Evolutionary conservation across 2,797 vertebrate genomes (phyloP).

Genomic region (Diglossa cyanea): DNA sequence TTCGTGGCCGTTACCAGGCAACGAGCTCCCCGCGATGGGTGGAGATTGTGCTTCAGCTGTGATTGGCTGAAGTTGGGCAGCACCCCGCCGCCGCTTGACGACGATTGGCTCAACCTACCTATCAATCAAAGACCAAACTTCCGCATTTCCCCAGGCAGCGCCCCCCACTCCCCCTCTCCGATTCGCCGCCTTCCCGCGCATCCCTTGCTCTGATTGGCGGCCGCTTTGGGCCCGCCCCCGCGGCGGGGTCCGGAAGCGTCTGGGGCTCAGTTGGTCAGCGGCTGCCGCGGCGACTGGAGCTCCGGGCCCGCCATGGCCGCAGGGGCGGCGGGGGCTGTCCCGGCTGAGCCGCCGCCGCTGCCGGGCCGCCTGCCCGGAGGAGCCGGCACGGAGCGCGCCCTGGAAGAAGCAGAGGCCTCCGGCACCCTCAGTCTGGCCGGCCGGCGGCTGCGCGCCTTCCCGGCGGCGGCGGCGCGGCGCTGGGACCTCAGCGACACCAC

Average conservation of each 20-base stretch:
- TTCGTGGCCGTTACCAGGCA: rapidly evolving
- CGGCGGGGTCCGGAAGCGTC: background rate
- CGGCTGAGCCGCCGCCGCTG: background rate
- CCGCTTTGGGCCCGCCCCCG: rapidly evolving
- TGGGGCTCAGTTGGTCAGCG: conserved; percentile 36
- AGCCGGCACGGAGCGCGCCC: conserved; percentile 87
- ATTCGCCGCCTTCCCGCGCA: rapidly evolving
- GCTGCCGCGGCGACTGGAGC: conserved; percentile 32
- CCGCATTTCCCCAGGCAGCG: rapidly evolving
- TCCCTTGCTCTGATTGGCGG: background rate
- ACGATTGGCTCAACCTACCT: rapidly evolving
- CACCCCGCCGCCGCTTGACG: rapidly evolving
- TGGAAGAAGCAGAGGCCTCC: conserved; percentile 88
- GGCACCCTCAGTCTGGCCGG: conserved; percentile 88
- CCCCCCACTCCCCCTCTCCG: rapidly evolving
- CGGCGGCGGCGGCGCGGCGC: conserved; percentile 82
- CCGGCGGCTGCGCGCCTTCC: conserved; percentile 88
- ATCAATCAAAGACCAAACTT: background rate
- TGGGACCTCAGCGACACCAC: conserved; percentile 92
- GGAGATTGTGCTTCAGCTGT: rapidly evolving
- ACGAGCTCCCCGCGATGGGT: background rate
- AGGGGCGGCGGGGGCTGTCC: background rate
- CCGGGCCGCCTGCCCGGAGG: conserved; percentile 82
- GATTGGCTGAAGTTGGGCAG: rapidly evolving
- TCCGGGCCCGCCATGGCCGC: background rate